phyloP scores from a whole-genome alignment of 2,113 vertebrate genomes.

The Ifrita kowaldi region DNA sequence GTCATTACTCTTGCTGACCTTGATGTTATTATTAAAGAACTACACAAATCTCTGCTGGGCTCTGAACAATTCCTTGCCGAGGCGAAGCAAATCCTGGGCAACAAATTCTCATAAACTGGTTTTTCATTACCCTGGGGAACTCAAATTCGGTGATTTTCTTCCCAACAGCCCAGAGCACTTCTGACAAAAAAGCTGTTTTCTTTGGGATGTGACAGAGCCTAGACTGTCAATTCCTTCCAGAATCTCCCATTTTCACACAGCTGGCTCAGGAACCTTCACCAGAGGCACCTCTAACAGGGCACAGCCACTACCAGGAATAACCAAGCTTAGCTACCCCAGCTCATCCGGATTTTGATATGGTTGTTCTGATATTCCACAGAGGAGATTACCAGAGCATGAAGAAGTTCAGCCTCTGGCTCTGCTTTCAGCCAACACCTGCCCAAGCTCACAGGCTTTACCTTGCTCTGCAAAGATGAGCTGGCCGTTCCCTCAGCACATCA shows the following conservation, averaged over 20 bases:
- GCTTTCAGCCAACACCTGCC: not conserved
- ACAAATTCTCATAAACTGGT: rapidly evolving
- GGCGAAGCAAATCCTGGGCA: not conserved
- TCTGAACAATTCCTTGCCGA: not conserved
- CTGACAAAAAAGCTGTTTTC: not conserved
- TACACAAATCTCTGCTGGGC: not conserved
- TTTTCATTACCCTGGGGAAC: not conserved
- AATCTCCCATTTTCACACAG: not conserved
- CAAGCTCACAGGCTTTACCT: not conserved
- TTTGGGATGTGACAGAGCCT: not conserved
- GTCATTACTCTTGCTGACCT: conserved; percentile 31
- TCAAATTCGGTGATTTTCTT: not conserved
- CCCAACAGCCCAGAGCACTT: not conserved
- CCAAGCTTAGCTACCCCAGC: not conserved
- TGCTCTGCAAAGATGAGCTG: not conserved
- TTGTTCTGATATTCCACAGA: not conserved
- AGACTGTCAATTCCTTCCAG: not conserved
- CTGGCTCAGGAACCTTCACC: not conserved
- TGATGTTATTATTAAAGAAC: conserved; percentile 63
- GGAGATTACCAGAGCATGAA: not conserved
- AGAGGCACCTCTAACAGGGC: not conserved
- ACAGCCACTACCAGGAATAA: not conserved
- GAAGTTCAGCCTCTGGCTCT: not conserved
- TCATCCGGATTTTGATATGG: not conserved
- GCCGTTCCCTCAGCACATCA: not conserved